Evolutionary conservation across 2,888 invertebrate species (phyloP), one percentile per base, ranked within the genome.

Genomic region (Oxycera nigricornis): DNA sequence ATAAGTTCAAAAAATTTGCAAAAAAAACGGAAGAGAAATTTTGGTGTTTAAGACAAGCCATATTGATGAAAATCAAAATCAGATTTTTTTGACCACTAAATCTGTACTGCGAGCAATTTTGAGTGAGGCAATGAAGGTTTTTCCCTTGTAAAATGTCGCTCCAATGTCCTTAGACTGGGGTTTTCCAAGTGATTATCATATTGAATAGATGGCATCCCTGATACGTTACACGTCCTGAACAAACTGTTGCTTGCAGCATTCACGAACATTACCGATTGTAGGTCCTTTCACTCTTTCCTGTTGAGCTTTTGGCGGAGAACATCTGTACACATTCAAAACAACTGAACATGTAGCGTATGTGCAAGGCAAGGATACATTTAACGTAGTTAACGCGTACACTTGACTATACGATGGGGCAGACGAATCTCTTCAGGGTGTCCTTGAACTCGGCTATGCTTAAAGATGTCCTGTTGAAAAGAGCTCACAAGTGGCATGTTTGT

Each of bases 311-410:
- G 14, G 31, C 30, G 61, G 61, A 20, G 61, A 24, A 9, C 17
- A 7, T 11, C 14, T 46, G 6, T 3, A 3, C 17, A 2, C 46
- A 2, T 14, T n/a, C 46, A 46, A 7, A 35, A 35, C 11, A 11
- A n/a, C n/a, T n/a, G n/a, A n/a, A n/a, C n/a, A n/a, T n/a, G n/a
- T n/a, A n/a, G n/a, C n/a, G n/a, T 39, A 22, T 65, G 39, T n/a
- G 41, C 22, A 65, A 30, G 30, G 1, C 65, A 65, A 65, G 65
- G 65, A 41, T 65, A 65, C 14, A 4, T 39, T 65, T 65, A 65
- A 65, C 65, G 65, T 65, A 65, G 65, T 39, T 65, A 65, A 41
- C 41, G 39, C 65, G 65, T 65, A 41, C 9, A 30, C n/a, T n/a
- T n/a, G n/a, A n/a, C n/a, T n/a, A n/a, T n/a, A 41, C 55, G 17